Conservation (phyloP, 2,113 vertebrate genomes). For the Sciurus niger region DNA sequence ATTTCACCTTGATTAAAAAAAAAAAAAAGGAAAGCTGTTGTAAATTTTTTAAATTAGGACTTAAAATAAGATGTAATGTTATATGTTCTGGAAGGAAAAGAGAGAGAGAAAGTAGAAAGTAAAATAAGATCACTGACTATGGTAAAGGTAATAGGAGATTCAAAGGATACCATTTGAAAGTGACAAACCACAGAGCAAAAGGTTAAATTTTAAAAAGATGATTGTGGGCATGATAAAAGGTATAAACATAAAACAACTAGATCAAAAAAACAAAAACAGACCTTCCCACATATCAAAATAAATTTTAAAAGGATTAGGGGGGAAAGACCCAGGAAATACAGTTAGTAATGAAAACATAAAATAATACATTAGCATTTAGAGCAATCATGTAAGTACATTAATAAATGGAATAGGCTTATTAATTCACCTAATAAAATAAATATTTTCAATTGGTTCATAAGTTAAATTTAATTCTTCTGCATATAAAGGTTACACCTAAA, state of each 20-base stretch:
- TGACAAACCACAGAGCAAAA: conserved; percentile 5
- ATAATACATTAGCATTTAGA: neutral
- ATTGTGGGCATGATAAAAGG: neutral
- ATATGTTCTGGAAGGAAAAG: neutral
- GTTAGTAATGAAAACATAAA: conserved; percentile 49
- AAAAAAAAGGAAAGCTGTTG: neutral
- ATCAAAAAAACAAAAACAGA: neutral
- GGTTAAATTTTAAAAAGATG: neutral
- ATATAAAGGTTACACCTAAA: conserved; percentile 19
- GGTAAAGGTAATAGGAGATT: neutral
- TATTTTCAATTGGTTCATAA: neutral
- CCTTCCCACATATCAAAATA: neutral
- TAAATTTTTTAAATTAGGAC: conserved; percentile 31
- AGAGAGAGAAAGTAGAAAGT: neutral
- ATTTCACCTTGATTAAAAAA: neutral
- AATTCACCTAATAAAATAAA: conserved; percentile 1
- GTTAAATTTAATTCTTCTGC: conserved; percentile 14
- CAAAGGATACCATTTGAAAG: conserved; percentile 19
- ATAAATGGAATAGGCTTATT: conserved; percentile 32
- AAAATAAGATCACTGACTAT: conserved; percentile 32
- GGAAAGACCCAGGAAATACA: neutral
- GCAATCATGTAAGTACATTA: neutral
- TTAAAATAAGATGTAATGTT: conserved; percentile 20
- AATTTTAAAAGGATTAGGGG: conserved; percentile 14
- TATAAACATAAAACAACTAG: conserved; percentile 36